Evolutionary conservation across 2,888 invertebrate species (phyloP), one percentile per base, ranked within the genome.

Genomic region (Micoletzkya japonica): DNA sequence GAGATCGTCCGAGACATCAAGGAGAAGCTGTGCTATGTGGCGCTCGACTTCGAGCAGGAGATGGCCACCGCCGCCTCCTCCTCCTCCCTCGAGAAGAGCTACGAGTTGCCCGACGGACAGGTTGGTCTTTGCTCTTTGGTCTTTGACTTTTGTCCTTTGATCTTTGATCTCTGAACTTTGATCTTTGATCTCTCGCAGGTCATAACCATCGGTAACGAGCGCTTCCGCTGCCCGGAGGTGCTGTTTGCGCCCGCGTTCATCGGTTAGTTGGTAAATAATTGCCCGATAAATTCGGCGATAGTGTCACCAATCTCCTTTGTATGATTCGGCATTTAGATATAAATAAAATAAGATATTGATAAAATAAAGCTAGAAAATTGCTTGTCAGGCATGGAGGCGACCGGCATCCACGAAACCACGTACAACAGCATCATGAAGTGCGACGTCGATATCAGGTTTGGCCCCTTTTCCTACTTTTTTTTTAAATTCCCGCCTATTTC

Each of bases 1-100:
- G 94, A 94, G 90, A 94, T 94, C 86, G 94, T 94, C 75, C 91
- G 94, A 83, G 94, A 95, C 88, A 94, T 95, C 80, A 84, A 84
- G 87, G 98, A 98, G 87, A 96, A 96, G 87, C 89, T 98, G 37
- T 98, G 98, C 88, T 98, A 98, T 86, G 94, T 97, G 84, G 97
- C 96, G 20, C 97, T 98, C 87, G 95, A 98, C 87, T 92, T 98
- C 77, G 97, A 97, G 87, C 95, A 95, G 74, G 92, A 93, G 89
- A 92, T 93, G 92, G 92, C 92, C 87, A 92, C 92, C 88, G 92
- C 93, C 76, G 92, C 92, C 86, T 91, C 92, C 87, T 92, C 92
- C 87, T 92, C 92, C 87, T 92, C 92, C 85, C 90, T 93, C 86
- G 93, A 93, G 89, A 93, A 93, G 90, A 91, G 91, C 85, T 93